These are phyloP conservation scores for Watsonalla cultraria DNA, from an alignment of 2,888 invertebrate species.

Conservation along the genomic window DNA sequence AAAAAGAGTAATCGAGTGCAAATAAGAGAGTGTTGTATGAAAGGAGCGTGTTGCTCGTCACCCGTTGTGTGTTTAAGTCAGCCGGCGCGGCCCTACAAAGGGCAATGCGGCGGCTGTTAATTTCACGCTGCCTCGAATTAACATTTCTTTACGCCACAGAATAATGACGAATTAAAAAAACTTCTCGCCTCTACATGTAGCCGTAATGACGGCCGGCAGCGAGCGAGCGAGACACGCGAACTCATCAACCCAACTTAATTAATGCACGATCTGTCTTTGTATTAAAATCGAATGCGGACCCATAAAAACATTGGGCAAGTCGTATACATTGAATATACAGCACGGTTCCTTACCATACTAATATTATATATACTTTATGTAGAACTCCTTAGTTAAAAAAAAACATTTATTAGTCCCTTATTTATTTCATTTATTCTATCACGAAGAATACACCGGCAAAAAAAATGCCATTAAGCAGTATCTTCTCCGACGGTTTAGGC, in stretches of 20 bases:
- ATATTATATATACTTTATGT: slow-evolving; percentile 1
- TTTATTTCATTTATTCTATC: no score
- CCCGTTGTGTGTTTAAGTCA: slow-evolving; percentile 76
- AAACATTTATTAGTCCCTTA: no score
- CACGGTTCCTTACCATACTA: slow-evolving; percentile 31
- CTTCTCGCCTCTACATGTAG: slow-evolving; percentile 71
- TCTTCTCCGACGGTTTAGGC: no score
- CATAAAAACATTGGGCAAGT: slow-evolving; percentile 32
- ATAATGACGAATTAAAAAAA: slow-evolving; percentile 79
- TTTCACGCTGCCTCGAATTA: slow-evolving; percentile 80
- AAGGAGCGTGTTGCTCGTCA: slow-evolving; percentile 67
- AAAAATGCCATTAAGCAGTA: no score
- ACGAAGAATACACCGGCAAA: no score
- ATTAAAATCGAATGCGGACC: slow-evolving; percentile 63
- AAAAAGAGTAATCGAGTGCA: slow-evolving; percentile 73
- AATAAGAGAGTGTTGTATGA: slow-evolving; percentile 70
- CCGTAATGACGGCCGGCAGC: slow-evolving; percentile 65
- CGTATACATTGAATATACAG: slow-evolving; percentile 22
- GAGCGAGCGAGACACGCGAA: slow-evolving; percentile 52
- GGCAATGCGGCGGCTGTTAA: slow-evolving; percentile 74
- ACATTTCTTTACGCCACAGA: slow-evolving; percentile 80
- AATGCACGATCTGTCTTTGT: slow-evolving; percentile 77
- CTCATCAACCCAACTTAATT: slow-evolving; percentile 76
- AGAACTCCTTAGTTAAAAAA: no score
- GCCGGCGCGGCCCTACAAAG: slow-evolving; percentile 74